Evolutionary conservation across 2,888 invertebrate species (phyloP).

Genomic region (Abscondita cerata): DNA sequence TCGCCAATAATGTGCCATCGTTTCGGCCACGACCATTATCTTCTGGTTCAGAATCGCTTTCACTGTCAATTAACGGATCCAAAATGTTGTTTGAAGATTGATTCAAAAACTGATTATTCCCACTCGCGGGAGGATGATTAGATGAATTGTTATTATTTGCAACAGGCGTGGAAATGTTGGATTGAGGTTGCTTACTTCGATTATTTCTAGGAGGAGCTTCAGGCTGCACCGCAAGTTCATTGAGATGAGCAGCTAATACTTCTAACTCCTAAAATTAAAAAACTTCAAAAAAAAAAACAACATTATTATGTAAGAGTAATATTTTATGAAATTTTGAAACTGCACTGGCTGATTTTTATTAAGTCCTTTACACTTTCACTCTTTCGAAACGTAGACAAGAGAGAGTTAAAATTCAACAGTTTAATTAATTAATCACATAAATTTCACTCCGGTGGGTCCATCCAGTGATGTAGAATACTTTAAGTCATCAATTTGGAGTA

Average conservation of each 20-base stretch:
- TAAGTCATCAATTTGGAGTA: no score
- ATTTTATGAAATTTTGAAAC: neutral
- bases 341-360: no score
- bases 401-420: no score
- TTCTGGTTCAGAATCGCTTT: constrained; percentile 83
- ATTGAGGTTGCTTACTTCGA: constrained; percentile 50
- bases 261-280: constrained; percentile 98
- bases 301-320: neutral
- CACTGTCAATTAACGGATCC: constrained; percentile 75
- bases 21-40: constrained; percentile 82
- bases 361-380: no score
- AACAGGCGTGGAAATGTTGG: constrained; percentile 52
- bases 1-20: constrained; percentile 94
- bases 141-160: constrained; percentile 48
- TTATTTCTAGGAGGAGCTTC: constrained; percentile 75
- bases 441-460: no score
- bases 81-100: constrained; percentile 62
- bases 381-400: no score
- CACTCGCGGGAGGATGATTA: constrained; percentile 33
- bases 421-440: no score
- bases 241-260: constrained; percentile 93
- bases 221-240: constrained; percentile 83
- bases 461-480: no score
- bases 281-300: neutral
- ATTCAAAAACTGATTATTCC: constrained; percentile 50